phyloP scores from a whole-genome alignment of 2,888 invertebrate species.

The Drosophila putrida region DNA sequence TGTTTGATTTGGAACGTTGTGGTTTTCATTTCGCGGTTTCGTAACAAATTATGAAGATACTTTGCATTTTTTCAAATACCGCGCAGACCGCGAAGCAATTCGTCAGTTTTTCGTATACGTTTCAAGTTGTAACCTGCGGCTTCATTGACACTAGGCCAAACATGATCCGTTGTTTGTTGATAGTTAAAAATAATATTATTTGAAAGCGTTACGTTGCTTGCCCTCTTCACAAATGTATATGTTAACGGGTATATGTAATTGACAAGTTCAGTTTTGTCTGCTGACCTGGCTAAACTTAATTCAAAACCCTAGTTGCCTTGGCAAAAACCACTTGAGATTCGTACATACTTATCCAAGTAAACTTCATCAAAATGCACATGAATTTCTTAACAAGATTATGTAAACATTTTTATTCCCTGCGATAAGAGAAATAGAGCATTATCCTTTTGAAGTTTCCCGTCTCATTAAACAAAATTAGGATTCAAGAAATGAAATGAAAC shows the following conservation, averaged over 20 bases:
- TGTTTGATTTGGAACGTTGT: slow-evolving; percentile 45
- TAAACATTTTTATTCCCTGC: no score
- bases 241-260: slow-evolving; percentile 15
- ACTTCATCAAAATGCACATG: no score
- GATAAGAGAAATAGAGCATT: no score
- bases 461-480: no score
- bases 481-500: no score
- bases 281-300: background rate
- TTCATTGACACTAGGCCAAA: slow-evolving; percentile 44
- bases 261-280: slow-evolving; percentile 16
- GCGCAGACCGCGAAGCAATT: slow-evolving; percentile 8
- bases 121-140: slow-evolving; percentile 16
- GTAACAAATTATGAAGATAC: slow-evolving; percentile 58
- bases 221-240: slow-evolving; percentile 5
- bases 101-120: slow-evolving; percentile 16
- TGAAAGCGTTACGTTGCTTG: background rate
- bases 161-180: slow-evolving; percentile 24
- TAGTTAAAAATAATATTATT: slow-evolving; percentile 20
- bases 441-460: no score
- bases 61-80: slow-evolving; percentile 33
- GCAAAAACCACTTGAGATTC: background rate
- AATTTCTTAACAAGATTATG: no score
- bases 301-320: background rate
- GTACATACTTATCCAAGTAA: background rate
- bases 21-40: slow-evolving; percentile 57